Evolutionary conservation across 1,140 invertebrate genomes (phyloP), one percentile per base, ranked within the genome.

Genomic region (Rhizoglyphus robini): DNA sequence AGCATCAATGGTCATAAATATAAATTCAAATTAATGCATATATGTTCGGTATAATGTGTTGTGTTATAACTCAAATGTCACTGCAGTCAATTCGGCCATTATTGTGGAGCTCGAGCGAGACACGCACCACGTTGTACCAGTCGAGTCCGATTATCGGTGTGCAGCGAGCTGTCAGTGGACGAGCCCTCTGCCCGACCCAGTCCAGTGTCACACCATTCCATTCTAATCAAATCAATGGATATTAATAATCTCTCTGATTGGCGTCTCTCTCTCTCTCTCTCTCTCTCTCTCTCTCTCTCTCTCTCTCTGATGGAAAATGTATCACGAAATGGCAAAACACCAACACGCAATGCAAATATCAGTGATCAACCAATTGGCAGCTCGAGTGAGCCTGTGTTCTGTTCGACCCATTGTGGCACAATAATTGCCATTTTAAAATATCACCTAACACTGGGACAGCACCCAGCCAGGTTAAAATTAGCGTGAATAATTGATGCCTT

Each of bases 21-120:
- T 59, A 59, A 59, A 59, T 59, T 59, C 57, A 59, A 59, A 59
- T 59, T 59, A 59, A 59, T 59, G 57, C 57, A 59, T 8, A 38
- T 8, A 59, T 8, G 57, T 25, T 15, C 51, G 15, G 8, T 25
- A 8, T 54, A 5, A 8, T 32, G 8, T 15, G 15, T 11, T 54
- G 31, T 54, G 51, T 54, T 54, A 54, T 54, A 54, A 54, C 31
- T 54, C 51, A 54, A 54, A 54, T 54, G 51, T 54, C 51, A 54
- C 23, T 54, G 51, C 8, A 54, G 51, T 54, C 51, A 54, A 54
- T 11, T n/a, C n/a, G 23, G 51, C 51, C 51, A 54, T 54, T 54
- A 54, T 54, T 54, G 51, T 20, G 8, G 36, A 41, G 23, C 20
- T 11, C 8, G 51, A 54, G 51, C 8, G 23, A 23, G 23, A 32